These are phyloP conservation scores for Talpa occidentalis DNA, from an alignment of 2,113 vertebrate species.

Conservation along the genomic window DNA sequence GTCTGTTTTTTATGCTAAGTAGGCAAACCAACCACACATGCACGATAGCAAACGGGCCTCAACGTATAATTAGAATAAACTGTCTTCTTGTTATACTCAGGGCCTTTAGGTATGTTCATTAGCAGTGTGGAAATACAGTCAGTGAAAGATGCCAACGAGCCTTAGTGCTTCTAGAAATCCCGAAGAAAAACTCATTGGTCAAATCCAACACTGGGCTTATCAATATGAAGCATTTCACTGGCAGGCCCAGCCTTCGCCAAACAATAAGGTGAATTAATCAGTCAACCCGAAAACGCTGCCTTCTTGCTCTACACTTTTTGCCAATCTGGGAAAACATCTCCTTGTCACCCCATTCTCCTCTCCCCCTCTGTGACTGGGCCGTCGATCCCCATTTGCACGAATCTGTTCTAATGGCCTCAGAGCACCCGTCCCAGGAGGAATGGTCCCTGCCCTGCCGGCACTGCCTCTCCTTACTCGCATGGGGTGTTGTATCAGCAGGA, in stretches of 20 bases:
- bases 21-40: constrained; percentile 87
- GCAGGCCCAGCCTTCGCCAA: constrained; percentile 71
- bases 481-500: neutral
- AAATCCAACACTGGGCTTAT: constrained; percentile 60
- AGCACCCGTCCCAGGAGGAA: neutral
- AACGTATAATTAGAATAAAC: constrained; percentile 87
- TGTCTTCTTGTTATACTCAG: constrained; percentile 83
- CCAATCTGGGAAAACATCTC: neutral
- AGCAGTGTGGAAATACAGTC: constrained; percentile 78
- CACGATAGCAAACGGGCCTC: constrained; percentile 81
- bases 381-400: neutral
- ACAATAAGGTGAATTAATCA: constrained; percentile 58
- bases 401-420: neutral
- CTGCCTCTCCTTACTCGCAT: neutral
- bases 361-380: neutral
- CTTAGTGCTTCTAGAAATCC: constrained; percentile 81
- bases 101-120: constrained; percentile 86
- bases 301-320: neutral
- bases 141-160: constrained; percentile 80
- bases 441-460: too few relatives aligned
- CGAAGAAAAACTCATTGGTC: constrained; percentile 76
- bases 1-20: constrained; percentile 91
- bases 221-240: constrained; percentile 35
- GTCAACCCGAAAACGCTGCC: neutral
- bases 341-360: neutral